phyloP scores from a whole-genome alignment of 2,888 invertebrate genomes.

The Drosophila austrosaltans region DNA sequence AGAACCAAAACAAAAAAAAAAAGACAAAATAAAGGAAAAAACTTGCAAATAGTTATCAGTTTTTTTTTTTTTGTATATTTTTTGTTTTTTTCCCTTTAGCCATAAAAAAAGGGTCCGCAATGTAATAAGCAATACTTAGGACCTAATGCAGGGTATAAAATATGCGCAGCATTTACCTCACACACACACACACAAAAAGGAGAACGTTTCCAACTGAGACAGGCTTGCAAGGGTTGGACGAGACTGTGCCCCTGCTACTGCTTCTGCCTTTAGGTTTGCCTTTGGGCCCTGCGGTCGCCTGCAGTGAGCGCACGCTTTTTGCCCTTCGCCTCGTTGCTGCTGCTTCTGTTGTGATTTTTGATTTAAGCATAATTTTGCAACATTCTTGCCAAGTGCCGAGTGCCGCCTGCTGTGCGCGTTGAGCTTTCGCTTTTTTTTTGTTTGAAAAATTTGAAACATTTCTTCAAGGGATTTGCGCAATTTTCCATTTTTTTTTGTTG shows the following conservation, averaged over 20 bases:
- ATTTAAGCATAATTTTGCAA: constrained; percentile 77
- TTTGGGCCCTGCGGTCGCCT: constrained; percentile 34
- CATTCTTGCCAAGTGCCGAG: constrained; percentile 36
- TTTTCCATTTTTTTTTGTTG: constrained; percentile 48
- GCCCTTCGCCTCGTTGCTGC: constrained; percentile 20
- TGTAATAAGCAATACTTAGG: constrained; percentile 75
- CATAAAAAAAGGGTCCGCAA: constrained; percentile 39
- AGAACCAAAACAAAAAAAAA: not conserved
- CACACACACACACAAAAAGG: constrained; percentile 12
- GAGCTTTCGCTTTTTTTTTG: constrained; percentile 35
- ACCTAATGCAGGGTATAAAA: constrained; percentile 75
- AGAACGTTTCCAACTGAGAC: constrained; percentile 47
- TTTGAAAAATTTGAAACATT: constrained; percentile 74
- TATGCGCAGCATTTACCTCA: constrained; percentile 69
- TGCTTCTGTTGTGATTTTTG: constrained; percentile 69
- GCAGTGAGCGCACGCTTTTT: constrained; percentile 36
- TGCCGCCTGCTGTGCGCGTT: constrained; percentile 36
- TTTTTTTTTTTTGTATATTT: not conserved
- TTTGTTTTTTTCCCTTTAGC: not conserved
- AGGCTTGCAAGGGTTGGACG: constrained; percentile 37
- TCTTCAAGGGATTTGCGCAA: constrained; percentile 73
- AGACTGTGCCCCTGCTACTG: no score
- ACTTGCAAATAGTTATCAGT: constrained; percentile 46
- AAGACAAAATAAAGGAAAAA: not conserved
- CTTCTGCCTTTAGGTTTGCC: not conserved